phyloP scores from a whole-genome alignment of 2,888 invertebrate genomes.

The Caenorhabditis virilis region DNA sequence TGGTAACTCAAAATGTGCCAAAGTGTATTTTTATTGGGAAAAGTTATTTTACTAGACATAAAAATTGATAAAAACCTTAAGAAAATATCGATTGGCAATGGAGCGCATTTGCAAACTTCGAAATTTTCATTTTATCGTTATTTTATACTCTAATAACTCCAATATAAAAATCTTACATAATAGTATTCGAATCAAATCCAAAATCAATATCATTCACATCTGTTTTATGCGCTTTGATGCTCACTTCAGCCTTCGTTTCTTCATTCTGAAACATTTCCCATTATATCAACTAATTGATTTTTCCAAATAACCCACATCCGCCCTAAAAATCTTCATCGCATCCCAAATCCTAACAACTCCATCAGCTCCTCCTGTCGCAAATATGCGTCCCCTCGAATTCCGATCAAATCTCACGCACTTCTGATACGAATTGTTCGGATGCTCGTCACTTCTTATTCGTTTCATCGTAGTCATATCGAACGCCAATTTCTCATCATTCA shows the following conservation, averaged over 20 bases:
- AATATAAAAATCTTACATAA: constrained; percentile 23
- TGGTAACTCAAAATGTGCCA: too few relatives aligned
- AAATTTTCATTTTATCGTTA: too few relatives aligned
- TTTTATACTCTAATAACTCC: too few relatives aligned
- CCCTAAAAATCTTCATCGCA: constrained; percentile 17
- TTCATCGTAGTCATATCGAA: constrained; percentile 36
- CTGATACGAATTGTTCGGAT: constrained; percentile 37
- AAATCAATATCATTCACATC: constrained; percentile 56
- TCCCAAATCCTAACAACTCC: constrained; percentile 63
- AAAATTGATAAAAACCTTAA: too few relatives aligned
- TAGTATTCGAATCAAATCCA: constrained; percentile 35
- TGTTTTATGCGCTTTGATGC: constrained; percentile 42
- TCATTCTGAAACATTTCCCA: too few relatives aligned
- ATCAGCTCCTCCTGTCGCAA: constrained; percentile 63
- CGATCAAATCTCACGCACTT: constrained; percentile 61
- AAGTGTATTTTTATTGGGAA: too few relatives aligned
- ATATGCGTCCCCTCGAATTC: constrained; percentile 35
- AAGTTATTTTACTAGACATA: too few relatives aligned
- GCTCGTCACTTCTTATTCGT: constrained; percentile 27
- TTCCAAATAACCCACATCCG: not conserved
- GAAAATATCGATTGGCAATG: too few relatives aligned
- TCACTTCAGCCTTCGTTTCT: constrained; percentile 27
- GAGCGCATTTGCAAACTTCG: too few relatives aligned
- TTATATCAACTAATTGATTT: too few relatives aligned
- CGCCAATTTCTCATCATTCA: constrained; percentile 17